Percentiles rank a stretch among this genome's conserved stretches.
These are phyloP conservation scores for Amblyraja radiata DNA, from an alignment of 2,797 vertebrate species.

Conservation along the genomic window DNA sequence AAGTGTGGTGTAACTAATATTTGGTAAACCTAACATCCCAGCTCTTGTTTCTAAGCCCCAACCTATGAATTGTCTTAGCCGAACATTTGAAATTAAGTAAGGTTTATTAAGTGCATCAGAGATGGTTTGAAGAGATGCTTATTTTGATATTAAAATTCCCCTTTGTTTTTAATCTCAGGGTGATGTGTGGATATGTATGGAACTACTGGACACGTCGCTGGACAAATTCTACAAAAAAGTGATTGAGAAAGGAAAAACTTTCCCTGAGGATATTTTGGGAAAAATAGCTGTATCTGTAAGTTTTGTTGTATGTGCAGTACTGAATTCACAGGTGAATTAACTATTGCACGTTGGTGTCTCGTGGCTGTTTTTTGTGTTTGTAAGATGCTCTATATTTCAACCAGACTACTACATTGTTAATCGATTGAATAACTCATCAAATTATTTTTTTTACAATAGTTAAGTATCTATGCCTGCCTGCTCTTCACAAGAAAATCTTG, in stretches of 20 bases:
- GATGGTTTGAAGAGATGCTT: not conserved
- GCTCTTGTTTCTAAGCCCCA: too few relatives aligned
- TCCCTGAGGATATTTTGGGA: constrained; percentile 66
- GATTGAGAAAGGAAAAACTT: constrained; percentile 61
- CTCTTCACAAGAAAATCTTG: not conserved
- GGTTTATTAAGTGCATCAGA: not conserved
- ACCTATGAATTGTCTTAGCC: too few relatives aligned
- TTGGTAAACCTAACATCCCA: too few relatives aligned
- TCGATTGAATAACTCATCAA: not conserved
- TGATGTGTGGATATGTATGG: constrained; percentile 71
- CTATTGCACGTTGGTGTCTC: not conserved
- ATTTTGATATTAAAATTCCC: not conserved
- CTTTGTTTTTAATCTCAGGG: constrained; percentile 47
- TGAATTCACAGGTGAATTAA: not conserved
- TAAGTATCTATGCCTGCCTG: not conserved
- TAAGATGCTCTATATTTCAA: not conserved
- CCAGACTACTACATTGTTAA: not conserved
- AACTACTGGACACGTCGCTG: constrained; percentile 67
- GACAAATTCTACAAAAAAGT: constrained; percentile 71
- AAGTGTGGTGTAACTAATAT: too few relatives aligned
- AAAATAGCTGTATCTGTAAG: constrained; percentile 67
- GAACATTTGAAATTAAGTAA: too few relatives aligned
- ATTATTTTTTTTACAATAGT: not conserved
- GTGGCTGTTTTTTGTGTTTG: not conserved
- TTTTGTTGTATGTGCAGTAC: constrained; percentile 38